These are phyloP conservation scores for Papilio elwesi DNA, from an alignment of 2,888 invertebrate genomes.

Conservation along the genomic window DNA sequence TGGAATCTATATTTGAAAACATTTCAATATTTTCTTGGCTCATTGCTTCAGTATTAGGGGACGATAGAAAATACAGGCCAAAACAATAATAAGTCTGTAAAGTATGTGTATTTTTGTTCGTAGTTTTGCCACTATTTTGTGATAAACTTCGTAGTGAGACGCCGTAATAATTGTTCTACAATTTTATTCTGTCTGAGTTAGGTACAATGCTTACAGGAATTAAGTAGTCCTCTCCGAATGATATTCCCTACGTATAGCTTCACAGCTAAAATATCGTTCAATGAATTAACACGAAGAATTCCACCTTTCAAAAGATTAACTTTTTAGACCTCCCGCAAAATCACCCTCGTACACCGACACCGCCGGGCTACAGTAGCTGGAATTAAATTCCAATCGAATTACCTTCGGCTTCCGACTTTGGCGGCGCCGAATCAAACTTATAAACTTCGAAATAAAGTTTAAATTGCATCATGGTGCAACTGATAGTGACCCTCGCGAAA, in stretches of 20 bases:
- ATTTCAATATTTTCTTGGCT: too few species aligned
- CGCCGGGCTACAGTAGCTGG: conserved; percentile 21
- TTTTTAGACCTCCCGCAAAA: conserved; percentile 11
- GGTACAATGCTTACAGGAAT: too few species aligned
- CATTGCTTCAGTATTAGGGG: too few species aligned
- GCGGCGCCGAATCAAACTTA: conserved; percentile 28
- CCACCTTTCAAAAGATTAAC: conserved; percentile 23
- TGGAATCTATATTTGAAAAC: background rate
- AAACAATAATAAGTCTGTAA: too few species aligned
- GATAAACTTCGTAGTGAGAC: too few species aligned
- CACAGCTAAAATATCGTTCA: conserved; percentile 20
- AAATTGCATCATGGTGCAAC: conserved; percentile 36
- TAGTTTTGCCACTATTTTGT: too few species aligned
- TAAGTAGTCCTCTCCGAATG: background rate
- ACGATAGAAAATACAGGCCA: too few species aligned
- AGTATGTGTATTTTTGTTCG: too few species aligned
- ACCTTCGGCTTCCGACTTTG: conserved; percentile 23
- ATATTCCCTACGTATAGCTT: background rate
- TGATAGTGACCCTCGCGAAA: conserved; percentile 34
- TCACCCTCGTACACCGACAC: conserved; percentile 11
- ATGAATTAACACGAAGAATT: conserved; percentile 20
- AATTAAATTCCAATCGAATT: conserved; percentile 41
- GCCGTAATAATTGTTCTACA: too few species aligned
- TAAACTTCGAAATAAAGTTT: conserved; percentile 37
- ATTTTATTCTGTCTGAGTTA: too few species aligned